Conservation (phyloP, 2,797 vertebrate genomes). For the Thalassophryne amazonica region DNA sequence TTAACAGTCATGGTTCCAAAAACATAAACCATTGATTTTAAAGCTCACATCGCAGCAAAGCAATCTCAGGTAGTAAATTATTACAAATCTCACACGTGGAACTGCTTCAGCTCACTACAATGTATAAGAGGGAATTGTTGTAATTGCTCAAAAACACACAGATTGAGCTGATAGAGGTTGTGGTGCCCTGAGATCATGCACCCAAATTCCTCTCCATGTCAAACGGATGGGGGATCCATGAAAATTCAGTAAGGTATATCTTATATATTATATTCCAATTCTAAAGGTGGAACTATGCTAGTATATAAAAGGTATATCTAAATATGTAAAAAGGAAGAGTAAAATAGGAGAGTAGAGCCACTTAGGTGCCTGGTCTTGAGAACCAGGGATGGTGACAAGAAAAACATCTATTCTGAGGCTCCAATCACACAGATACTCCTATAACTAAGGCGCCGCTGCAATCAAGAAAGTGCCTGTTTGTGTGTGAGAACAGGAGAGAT, state of each 20-base stretch:
- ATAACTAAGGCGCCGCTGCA: slow-evolving; percentile 67
- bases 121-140: slow-evolving; percentile 55
- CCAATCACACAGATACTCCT: slow-evolving; percentile 63
- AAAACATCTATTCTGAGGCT: slow-evolving; percentile 58
- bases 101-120: slow-evolving; percentile 38
- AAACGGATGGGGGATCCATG: slow-evolving; percentile 52
- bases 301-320: no score
- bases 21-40: slow-evolving; percentile 25
- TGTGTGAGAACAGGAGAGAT: slow-evolving; percentile 30
- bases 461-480: slow-evolving; percentile 65
- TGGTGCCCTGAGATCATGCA: slow-evolving; percentile 69
- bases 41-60: slow-evolving; percentile 27
- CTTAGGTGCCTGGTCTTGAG: no score
- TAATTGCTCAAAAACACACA: slow-evolving; percentile 63
- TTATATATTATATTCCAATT: no score
- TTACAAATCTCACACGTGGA: slow-evolving; percentile 34
- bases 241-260: no score
- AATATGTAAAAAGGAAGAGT: no score
- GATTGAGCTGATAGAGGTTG: slow-evolving; percentile 57
- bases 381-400: slow-evolving; percentile 60
- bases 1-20: no score
- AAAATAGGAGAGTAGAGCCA: no score
- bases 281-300: no score
- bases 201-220: slow-evolving; percentile 62
- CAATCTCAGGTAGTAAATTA: slow-evolving; percentile 5